phyloP scores from a whole-genome alignment of 2,888 invertebrate genomes.

The Pasiphila rectangulata region DNA sequence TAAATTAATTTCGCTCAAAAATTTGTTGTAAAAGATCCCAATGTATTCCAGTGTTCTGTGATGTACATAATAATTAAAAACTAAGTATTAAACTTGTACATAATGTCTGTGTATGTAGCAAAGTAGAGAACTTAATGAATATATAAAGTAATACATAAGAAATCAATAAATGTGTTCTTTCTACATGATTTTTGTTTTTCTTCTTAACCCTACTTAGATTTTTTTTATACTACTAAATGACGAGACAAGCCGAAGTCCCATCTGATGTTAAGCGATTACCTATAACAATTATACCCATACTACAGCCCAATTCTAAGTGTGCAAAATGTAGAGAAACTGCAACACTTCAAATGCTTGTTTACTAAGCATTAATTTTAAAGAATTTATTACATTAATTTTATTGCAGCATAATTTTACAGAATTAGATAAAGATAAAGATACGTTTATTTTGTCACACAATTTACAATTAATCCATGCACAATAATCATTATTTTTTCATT shows the following conservation, averaged over 20 bases:
- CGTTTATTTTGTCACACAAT: too few species aligned
- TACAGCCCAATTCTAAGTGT: too few species aligned
- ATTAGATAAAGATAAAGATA: too few species aligned
- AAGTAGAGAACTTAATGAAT: conserved; percentile 26
- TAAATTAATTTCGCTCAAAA: conserved; percentile 8
- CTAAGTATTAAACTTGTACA: conserved; percentile 28
- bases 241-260: neutral
- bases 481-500: too few species aligned
- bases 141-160: conserved; percentile 35
- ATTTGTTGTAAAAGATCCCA: conserved; percentile 9
- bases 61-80: conserved; percentile 36
- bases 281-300: too few species aligned
- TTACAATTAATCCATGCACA: too few species aligned
- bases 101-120: conserved; percentile 27
- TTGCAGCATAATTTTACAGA: too few species aligned
- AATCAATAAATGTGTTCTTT: conserved; percentile 53
- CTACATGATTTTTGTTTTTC: conserved; percentile 27
- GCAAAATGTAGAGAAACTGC: too few species aligned
- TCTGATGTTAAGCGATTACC: too few species aligned
- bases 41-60: conserved; percentile 30
- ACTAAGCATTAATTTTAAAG: too few species aligned
- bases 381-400: too few species aligned
- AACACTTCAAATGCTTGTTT: too few species aligned
- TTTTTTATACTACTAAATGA: neutral
- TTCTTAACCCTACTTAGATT: conserved; percentile 22